Evolutionary conservation across 2,888 invertebrate species (phyloP).

Genomic region (Acleris laterana): DNA sequence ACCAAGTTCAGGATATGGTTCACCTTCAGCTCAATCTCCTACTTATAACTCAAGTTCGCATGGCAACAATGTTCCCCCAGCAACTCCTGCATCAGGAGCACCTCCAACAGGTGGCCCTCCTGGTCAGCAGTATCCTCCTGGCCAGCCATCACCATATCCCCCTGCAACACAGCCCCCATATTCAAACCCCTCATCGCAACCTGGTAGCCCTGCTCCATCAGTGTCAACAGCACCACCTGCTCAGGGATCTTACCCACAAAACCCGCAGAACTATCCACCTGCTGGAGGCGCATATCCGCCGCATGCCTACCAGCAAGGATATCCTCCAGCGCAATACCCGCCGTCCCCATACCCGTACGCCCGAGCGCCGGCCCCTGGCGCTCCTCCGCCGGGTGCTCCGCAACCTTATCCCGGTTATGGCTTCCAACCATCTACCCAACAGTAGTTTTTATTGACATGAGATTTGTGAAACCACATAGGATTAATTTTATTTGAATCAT

Average conservation of each 20-base stretch:
- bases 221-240: conserved; percentile 84
- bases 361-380: conserved; percentile 85
- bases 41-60: conserved; percentile 86
- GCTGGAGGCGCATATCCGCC: conserved; percentile 77
- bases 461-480: background rate
- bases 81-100: conserved; percentile 78
- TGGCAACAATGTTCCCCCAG: conserved; percentile 76
- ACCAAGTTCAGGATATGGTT: conserved; percentile 84
- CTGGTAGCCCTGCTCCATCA: conserved; percentile 79
- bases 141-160: conserved; percentile 87
- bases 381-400: conserved; percentile 89
- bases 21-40: conserved; percentile 87
- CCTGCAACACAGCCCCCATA: conserved; percentile 85
- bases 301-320: conserved; percentile 81
- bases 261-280: conserved; percentile 78
- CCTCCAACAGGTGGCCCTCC: conserved; percentile 82
- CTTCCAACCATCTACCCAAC: conserved; percentile 91
- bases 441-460: conserved; percentile 50
- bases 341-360: conserved; percentile 84
- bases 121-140: conserved; percentile 86
- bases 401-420: conserved; percentile 91
- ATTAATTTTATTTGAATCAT: conserved; percentile 11
- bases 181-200: conserved; percentile 82
- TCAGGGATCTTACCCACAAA: conserved; percentile 82
- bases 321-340: conserved; percentile 83